These are phyloP conservation scores for Cydia amplana DNA, from an alignment of 1,140 invertebrate species.

Conservation along the genomic window DNA sequence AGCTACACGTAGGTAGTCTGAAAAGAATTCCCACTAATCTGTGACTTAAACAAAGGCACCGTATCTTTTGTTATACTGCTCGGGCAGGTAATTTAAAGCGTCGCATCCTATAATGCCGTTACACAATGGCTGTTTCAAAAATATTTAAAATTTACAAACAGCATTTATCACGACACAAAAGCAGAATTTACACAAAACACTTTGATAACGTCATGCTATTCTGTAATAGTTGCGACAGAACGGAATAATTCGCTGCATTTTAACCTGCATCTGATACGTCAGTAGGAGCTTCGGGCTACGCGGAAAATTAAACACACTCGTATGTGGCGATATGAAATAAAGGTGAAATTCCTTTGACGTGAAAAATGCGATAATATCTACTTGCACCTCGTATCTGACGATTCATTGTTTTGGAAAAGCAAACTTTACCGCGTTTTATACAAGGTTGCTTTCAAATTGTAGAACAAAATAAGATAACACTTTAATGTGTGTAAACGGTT, in stretches of 20 bases:
- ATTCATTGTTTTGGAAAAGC: neutral
- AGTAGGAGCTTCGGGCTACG: neutral
- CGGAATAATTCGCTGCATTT: constrained; percentile 21
- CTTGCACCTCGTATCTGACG: neutral
- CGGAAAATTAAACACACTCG: neutral
- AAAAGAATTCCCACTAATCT: constrained; percentile 8
- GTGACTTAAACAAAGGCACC: neutral
- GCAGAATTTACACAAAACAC: constrained; percentile 15
- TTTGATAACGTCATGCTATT: constrained; percentile 26
- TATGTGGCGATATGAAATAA: neutral
- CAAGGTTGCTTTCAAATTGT: neutral
- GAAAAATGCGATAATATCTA: neutral
- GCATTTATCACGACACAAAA: constrained; percentile 16
- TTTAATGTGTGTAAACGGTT: neutral
- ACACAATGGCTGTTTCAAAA: neutral
- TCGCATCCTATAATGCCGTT: neutral
- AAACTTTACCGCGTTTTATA: neutral
- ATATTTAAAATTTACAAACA: constrained; percentile 19
- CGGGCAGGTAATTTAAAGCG: constrained; percentile 1
- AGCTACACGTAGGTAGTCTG: neutral
- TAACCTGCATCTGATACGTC: constrained; percentile 24
- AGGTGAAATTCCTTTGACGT: constrained; percentile 16
- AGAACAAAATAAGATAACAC: neutral
- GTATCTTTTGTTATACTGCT: constrained; percentile 2
- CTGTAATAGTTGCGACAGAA: neutral